Base-by-base conservation (phyloP, 2,797 vertebrate species). In the Thamnophis elegans region DNA sequence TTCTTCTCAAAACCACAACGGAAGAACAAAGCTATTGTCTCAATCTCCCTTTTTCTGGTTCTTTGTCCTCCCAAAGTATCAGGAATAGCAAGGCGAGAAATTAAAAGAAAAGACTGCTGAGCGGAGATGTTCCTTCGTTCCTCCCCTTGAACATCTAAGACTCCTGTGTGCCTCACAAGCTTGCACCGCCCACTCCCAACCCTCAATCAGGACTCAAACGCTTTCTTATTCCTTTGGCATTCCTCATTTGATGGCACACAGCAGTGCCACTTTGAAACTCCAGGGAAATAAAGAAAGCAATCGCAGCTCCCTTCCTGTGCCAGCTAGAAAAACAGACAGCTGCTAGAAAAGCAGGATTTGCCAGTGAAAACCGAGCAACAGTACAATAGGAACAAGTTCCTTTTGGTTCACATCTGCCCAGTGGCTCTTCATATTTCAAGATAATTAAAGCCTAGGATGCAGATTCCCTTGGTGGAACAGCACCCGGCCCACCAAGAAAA, bases 371-470 rank as follows among this genome's bases (percentile, higher is more conserved):
- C 20, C 0, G 9, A 51, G 68, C 59, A 60, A 25, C 65, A 47
- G 14, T 42, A 56, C 92, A 90, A 88, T 88, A 62, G 20, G 92
- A 59, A 56, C 42, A 32, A 2, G 36, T 88, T 12, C 89, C 56
- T 88, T 87, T 73, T 51, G 42, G 42, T 60, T 88, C 12, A 5
- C 53, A 13, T 55, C 65, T 28, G 89, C 89, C 89, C 47, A 22
- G 65, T 7, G 47, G 86, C 86, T 62, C 65, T 58, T 88, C 92
- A n/a, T 93, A 82, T 91, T 93, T 91, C 92, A 91, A 93, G 89
- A 85, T 93, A 91, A 93, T 90, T 90, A 93, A 88, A 90, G 89
- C 32, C 55, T 88, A 36, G 68, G 22, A 62, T 88, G 53, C 68
- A 60, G 86, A 62, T 88, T 56, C 86, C 56, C 68, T 65, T 59